Evolutionary conservation across 2,888 invertebrate species (phyloP).

Genomic region (Tinea pellionella): DNA sequence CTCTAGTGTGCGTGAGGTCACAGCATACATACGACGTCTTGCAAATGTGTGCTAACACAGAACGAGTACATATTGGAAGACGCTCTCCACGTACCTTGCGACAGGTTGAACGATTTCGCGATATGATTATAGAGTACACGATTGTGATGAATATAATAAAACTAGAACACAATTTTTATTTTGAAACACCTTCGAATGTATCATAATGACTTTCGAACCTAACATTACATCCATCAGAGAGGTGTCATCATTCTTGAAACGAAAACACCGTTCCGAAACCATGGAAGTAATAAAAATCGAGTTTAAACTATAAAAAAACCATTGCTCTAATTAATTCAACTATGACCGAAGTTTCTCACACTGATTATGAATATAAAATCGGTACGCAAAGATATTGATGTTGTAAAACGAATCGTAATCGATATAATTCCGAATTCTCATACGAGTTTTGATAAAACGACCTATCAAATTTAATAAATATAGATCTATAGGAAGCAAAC

Average conservation of each 20-base stretch:
- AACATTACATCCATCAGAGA: neutral
- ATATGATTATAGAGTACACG: slow-evolving; percentile 15
- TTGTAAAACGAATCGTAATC: slow-evolving; percentile 8
- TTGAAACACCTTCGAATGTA: neutral
- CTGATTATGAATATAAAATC: neutral
- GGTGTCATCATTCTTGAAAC: neutral
- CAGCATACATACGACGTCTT: slow-evolving; percentile 24
- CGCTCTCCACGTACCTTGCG: slow-evolving; percentile 10
- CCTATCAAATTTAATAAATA: slow-evolving; percentile 8
- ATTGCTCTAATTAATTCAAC: slow-evolving; percentile 2
- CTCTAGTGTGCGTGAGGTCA: slow-evolving; percentile 58
- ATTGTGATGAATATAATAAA: neutral
- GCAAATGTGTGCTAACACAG: slow-evolving; percentile 24
- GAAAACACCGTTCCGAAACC: neutral
- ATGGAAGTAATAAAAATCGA: neutral
- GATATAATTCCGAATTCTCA: neutral
- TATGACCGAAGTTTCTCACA: neutral
- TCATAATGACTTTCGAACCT: neutral
- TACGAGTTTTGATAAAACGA: neutral
- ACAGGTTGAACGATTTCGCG: slow-evolving; percentile 14
- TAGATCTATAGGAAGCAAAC: slow-evolving; percentile 5
- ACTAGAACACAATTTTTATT: neutral
- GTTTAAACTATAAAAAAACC: neutral
- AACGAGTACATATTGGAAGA: slow-evolving; percentile 4
- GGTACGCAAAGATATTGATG: slow-evolving; percentile 1